A percentile compares a stretch with the other conserved stretches of the same genome.
Evolutionary conservation across 1,140 invertebrate genomes (phyloP).

Genomic region (Drosophila punjabiensis): DNA sequence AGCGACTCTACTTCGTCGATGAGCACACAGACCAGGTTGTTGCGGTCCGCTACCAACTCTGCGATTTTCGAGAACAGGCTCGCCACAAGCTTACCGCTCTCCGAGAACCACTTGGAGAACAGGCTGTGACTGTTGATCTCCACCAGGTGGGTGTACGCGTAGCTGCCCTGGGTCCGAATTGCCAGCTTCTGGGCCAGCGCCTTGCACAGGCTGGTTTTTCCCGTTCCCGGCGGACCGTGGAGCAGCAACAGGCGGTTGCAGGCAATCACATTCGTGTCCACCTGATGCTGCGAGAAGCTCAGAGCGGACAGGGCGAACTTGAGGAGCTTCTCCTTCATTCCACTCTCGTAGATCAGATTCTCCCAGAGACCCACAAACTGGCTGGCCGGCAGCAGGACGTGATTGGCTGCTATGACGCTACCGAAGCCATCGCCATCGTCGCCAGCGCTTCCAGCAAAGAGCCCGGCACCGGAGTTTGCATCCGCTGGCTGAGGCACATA

Average conservation of each 20-base stretch:
- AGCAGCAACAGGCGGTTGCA: slow-evolving; percentile 97
- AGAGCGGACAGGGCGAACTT: slow-evolving; percentile 94
- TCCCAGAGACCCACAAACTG: slow-evolving; percentile 96
- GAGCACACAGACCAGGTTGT: slow-evolving; percentile 94
- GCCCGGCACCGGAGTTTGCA: slow-evolving; percentile 86
- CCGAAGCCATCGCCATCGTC: slow-evolving; percentile 86
- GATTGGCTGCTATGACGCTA: slow-evolving; percentile 90
- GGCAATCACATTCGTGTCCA: slow-evolving; percentile 93
- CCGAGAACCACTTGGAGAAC: slow-evolving; percentile 99
- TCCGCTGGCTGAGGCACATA: slow-evolving; percentile 50
- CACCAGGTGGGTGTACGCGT: slow-evolving; percentile 91
- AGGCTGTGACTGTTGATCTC: slow-evolving; percentile 99
- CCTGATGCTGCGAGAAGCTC: slow-evolving; percentile 92
- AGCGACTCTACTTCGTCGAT: slow-evolving; percentile 99
- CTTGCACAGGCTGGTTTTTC: slow-evolving; percentile 98
- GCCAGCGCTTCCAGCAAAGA: slow-evolving; percentile 86
- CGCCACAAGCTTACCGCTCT: slow-evolving; percentile 98
- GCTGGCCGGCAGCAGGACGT: slow-evolving; percentile 92
- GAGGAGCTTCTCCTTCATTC: slow-evolving; percentile 95
- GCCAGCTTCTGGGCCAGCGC: slow-evolving; percentile 97
- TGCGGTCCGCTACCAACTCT: slow-evolving; percentile 91
- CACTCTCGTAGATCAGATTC: slow-evolving; percentile 93
- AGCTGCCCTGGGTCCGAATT: slow-evolving; percentile 91
- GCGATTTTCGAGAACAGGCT: slow-evolving; percentile 96
- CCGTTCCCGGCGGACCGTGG: slow-evolving; percentile 96